Percentiles rank a stretch among this genome's conserved stretches.
Conservation (phyloP, 92 coral and sea anemone genomes). For the Epizoanthus rinbou region DNA sequence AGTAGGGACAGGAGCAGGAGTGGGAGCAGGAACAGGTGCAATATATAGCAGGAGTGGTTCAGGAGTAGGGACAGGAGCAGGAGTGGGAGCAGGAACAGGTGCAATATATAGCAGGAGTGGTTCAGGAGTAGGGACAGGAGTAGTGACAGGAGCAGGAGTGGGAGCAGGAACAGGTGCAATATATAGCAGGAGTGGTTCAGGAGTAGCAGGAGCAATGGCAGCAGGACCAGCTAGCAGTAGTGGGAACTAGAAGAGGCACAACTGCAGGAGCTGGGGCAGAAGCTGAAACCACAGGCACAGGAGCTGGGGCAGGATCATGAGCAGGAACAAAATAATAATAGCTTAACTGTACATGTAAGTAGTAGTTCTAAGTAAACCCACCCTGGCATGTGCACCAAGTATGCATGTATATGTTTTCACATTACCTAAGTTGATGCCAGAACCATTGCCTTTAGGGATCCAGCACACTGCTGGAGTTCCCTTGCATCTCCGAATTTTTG, state of each 20-base stretch:
- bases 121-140: not conserved
- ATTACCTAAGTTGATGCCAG: slow-evolving; percentile 63
- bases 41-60: too few species aligned
- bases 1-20: too few species aligned
- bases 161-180: not conserved
- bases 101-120: too few species aligned
- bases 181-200: not conserved
- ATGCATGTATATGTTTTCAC: too few species aligned
- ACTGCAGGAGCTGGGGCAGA: too few species aligned
- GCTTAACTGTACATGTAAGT: not conserved
- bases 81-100: too few species aligned
- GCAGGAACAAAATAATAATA: not conserved
- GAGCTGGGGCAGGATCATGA: too few species aligned
- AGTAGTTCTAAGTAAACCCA: not conserved
- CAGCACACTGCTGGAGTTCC: slow-evolving; percentile 81
- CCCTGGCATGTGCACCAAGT: not conserved
- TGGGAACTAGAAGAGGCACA: too few species aligned
- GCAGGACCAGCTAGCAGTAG: not conserved
- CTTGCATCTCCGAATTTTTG: slow-evolving; percentile 60
- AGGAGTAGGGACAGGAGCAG: too few species aligned
- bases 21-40: too few species aligned
- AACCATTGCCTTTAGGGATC: slow-evolving; percentile 35
- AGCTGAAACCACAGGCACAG: too few species aligned
- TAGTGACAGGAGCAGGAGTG: not conserved
- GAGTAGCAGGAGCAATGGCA: not conserved